A percentile compares a stretch with the other conserved stretches of the same genome.
Conservation (phyloP, 2,113 vertebrate species). For the Stercorarius parasiticus region DNA sequence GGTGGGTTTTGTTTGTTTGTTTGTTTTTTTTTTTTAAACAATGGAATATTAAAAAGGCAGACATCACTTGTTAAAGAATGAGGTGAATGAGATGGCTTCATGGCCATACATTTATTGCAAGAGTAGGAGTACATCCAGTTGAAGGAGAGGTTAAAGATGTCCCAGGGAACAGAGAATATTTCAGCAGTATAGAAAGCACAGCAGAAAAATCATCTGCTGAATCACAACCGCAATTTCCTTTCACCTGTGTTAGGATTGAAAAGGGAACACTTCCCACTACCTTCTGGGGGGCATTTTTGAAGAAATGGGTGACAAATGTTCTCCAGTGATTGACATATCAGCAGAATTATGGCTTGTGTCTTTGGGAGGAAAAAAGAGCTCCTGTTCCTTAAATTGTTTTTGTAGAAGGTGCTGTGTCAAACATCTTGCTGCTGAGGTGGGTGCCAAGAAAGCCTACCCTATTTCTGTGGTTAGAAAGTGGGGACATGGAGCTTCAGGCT, state of each 20-base stretch:
- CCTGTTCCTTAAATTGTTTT: rapidly evolving
- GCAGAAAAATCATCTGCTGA: neutral
- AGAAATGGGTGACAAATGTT: neutral
- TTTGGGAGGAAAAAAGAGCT: neutral
- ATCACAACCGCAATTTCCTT: neutral
- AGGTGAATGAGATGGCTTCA: neutral
- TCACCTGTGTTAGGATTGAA: neutral
- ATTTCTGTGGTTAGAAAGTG: neutral
- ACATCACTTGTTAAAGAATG: neutral
- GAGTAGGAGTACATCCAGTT: too few species aligned
- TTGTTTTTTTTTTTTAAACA: neutral
- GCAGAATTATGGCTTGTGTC: neutral
- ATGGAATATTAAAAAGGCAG: neutral
- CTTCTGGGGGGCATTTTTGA: neutral
- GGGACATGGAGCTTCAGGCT: neutral
- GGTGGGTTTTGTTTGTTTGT: too few species aligned
- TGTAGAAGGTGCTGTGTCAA: neutral
- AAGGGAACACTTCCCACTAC: neutral
- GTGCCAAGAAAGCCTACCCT: neutral
- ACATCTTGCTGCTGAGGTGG: neutral
- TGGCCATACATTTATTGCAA: neutral
- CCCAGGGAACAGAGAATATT: neutral
- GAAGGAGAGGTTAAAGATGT: neutral
- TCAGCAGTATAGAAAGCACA: neutral
- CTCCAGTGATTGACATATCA: neutral